Base-by-base conservation (phyloP, 2,113 vertebrate species). In the Ceyx cyanopectus region DNA sequence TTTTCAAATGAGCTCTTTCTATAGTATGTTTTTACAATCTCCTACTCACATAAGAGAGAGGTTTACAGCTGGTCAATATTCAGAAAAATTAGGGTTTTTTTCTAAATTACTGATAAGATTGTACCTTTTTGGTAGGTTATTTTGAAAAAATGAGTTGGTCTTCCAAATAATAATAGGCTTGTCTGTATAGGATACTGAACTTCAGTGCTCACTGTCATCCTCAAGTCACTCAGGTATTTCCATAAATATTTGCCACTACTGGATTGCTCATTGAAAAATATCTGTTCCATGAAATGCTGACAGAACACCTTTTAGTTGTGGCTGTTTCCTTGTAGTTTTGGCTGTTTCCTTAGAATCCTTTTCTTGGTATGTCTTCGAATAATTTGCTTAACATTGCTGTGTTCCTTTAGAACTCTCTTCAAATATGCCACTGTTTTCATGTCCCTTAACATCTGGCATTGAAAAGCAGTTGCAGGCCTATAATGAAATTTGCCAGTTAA, bases 1-100 rank as follows among this genome's bases (percentile, higher is more conserved):
- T 94, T 93, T 93, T 83, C 46, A 93, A 67, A 94, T 65, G 62
- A 92, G 90, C 95, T 77, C 51, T 93, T 88, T 74, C 82, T 94
- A 12, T 48, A 58, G 50, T 10, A 51, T 82, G 53, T 90, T 95
- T 91, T 81, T 88, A 87, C 62, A 37, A 81, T 56, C 60, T 54
- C 29, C 41, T 85, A 6, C 9, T 56, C 24, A 11, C 30, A 30
- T 74, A 83, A 92, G 8, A 27, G 72, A 85, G 78, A 78, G 8
- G 20, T 90, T 94, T 92, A 69, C 22, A 61, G 21, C 75, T 54
- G 32, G 69, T 86, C 79, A 77, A 14, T 51, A 63, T 93, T 92
- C 93, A 66, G 76, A 46, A 69, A 81, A 75, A 68, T 87, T 46
- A 76, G 66, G 37, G 37, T 37, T 85, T 37, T 56, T 14, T 53